phyloP scores from a whole-genome alignment of 2,113 vertebrate genomes.

The Ailurus styani region DNA sequence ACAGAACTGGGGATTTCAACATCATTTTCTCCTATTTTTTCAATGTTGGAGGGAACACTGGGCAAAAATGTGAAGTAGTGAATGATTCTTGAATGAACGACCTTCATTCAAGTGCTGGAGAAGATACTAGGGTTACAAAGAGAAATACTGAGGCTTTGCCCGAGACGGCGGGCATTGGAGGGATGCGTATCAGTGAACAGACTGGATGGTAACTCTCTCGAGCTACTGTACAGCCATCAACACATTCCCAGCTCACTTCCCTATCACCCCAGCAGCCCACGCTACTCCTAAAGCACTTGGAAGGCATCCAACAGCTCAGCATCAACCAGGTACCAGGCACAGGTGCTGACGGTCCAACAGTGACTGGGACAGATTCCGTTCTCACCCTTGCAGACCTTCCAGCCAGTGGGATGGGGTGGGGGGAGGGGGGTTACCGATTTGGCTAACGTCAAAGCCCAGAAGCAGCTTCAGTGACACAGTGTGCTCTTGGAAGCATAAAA shows the following conservation, averaged over 20 bases:
- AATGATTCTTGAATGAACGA: neutral
- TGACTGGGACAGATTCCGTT: neutral
- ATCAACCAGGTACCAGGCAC: neutral
- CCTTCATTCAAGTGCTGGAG: neutral
- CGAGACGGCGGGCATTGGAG: neutral
- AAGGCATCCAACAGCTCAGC: neutral
- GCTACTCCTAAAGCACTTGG: neutral
- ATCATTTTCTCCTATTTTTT: neutral
- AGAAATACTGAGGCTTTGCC: neutral
- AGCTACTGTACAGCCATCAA: too few relatives aligned
- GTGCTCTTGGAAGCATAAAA: neutral
- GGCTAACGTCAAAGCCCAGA: neutral
- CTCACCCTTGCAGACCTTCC: neutral
- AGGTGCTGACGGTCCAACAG: neutral
- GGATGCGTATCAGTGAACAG: neutral
- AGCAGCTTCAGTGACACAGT: neutral
- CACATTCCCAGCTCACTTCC: neutral
- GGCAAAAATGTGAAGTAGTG: neutral
- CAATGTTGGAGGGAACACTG: neutral
- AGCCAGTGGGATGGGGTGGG: neutral
- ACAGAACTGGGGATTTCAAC: neutral
- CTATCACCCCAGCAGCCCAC: neutral
- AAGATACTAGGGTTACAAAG: neutral
- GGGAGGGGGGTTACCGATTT: neutral
- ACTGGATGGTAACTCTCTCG: accelerated